Evolutionary conservation across 2,888 invertebrate species (phyloP), one percentile per base, ranked within the genome.

Genomic region (Scaptodrosophila latifasciaeformis): DNA sequence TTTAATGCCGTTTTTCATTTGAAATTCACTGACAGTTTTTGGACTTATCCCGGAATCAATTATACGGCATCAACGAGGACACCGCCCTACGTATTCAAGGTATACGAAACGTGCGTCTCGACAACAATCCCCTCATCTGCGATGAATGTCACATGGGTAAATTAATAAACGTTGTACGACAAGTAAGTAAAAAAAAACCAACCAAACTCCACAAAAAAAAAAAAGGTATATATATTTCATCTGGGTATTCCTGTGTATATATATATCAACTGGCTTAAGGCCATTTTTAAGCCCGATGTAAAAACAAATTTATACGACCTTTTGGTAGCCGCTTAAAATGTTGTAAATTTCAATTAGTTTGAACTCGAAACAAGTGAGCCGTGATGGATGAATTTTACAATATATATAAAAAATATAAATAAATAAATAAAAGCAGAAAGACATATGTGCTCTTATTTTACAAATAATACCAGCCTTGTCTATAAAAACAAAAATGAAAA

Each of bases 1-100:
- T 35, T 17, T 51, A 39, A 50, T 42, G 52, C 52, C 4, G 24
- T 50, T 54, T 52, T 40, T 39, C 7, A 15, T n/a, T n/a, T n/a
- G n/a, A n/a, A n/a, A n/a, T 24, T 4, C 30, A 2, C 15, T 17
- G 10, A 42, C 57, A 90, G 82, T 88, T 89, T 70, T 85, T 94
- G 62, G 93, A 94, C 85, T 85, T 93, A 68, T 92, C 93, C n/a
- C 87, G 90, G 67, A 95, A 95, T 86, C 88, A 89, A 78, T 86
- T 94, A 65, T 89, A 90, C 65, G 90, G 90, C 37, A 86, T 86
- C 62, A 85, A 85, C 62, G 85, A 84, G 64, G 84, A 85, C 52
- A 82, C 85, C 1, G 86, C 82, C 2, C 53, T 84, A 12, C 76
- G 84, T 35, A 85, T 86, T 53, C 84, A 86, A 58, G 80, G 80